Evolutionary conservation across 2,797 vertebrate species (phyloP).

Genomic region (Arnoldichthys spilopterus): DNA sequence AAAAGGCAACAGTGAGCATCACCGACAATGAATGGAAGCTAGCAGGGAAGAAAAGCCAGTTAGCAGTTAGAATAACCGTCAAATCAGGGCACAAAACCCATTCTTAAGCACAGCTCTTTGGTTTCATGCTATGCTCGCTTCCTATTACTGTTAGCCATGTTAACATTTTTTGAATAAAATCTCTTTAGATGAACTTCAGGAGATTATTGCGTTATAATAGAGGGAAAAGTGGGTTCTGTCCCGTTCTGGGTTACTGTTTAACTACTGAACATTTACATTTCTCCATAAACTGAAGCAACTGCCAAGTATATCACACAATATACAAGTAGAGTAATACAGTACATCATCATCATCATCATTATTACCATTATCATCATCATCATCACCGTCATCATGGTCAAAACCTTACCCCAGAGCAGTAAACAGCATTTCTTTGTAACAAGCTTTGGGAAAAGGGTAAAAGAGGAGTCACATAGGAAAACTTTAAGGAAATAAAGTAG

Average conservation of each 20-base stretch:
- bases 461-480: slow-evolving; percentile 15
- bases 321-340: slow-evolving; percentile 13
- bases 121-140: not conserved
- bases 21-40: not conserved
- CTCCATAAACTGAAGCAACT: not conserved
- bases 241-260: not conserved
- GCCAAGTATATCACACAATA: not conserved
- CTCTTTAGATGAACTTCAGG: not conserved
- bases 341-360: slow-evolving; percentile 10
- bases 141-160: not conserved
- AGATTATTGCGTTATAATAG: not conserved
- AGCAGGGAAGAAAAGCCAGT: not conserved
- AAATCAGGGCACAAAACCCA: not conserved
- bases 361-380: not conserved
- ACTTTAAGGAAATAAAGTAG: not conserved
- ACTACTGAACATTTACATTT: not conserved
- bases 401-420: slow-evolving; percentile 16
- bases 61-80: not conserved
- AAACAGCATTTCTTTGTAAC: slow-evolving; percentile 46
- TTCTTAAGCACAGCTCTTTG: not conserved
- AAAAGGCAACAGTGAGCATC: slow-evolving; percentile 1
- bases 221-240: not conserved
- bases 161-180: not conserved
- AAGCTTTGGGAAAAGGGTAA: slow-evolving; percentile 24
- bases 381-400: not conserved